These are phyloP conservation scores for Catalaphyllia jardinei DNA, from an alignment of 64 coral and sea anemone genomes.

Conservation along the genomic window DNA sequence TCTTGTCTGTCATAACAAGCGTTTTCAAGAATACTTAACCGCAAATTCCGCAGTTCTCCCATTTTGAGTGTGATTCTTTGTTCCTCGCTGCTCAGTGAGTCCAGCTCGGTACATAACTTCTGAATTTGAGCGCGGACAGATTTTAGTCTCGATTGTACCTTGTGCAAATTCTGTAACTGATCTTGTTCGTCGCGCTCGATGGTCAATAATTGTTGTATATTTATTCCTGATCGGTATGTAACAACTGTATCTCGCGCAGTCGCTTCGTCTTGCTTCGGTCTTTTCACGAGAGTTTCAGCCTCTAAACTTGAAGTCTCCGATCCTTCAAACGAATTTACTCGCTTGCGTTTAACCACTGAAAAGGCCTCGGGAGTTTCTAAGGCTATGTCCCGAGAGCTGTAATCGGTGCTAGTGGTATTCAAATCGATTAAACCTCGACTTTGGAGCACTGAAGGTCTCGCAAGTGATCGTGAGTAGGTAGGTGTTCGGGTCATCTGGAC, in stretches of 20 bases:
- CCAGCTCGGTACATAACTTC: slow-evolving; percentile 78
- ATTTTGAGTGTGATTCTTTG: slow-evolving; percentile 71
- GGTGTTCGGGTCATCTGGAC: background rate
- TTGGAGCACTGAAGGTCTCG: background rate
- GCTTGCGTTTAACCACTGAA: slow-evolving; percentile 19
- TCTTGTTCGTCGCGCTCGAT: slow-evolving; percentile 86
- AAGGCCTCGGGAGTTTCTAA: background rate
- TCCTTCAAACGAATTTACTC: background rate
- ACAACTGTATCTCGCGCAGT: background rate
- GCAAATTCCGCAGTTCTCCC: slow-evolving; percentile 48
- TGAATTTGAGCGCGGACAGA: slow-evolving; percentile 69
- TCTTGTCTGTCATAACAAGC: slow-evolving; percentile 43
- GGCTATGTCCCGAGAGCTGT: background rate
- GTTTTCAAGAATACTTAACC: slow-evolving; percentile 71
- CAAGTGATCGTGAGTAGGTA: background rate
- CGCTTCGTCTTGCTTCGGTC: slow-evolving; percentile 25
- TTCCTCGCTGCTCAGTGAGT: slow-evolving; percentile 70
- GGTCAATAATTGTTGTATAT: slow-evolving; percentile 68
- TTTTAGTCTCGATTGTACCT: slow-evolving; percentile 66
- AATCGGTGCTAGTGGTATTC: background rate
- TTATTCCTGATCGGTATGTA: slow-evolving; percentile 59
- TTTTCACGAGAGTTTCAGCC: slow-evolving; percentile 14
- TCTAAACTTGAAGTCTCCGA: slow-evolving; percentile 1
- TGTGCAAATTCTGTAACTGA: slow-evolving; percentile 71
- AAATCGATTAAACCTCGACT: slow-evolving; percentile 23